Evolutionary conservation across 2,888 invertebrate species (phyloP).

Genomic region (Papilio gigon): DNA sequence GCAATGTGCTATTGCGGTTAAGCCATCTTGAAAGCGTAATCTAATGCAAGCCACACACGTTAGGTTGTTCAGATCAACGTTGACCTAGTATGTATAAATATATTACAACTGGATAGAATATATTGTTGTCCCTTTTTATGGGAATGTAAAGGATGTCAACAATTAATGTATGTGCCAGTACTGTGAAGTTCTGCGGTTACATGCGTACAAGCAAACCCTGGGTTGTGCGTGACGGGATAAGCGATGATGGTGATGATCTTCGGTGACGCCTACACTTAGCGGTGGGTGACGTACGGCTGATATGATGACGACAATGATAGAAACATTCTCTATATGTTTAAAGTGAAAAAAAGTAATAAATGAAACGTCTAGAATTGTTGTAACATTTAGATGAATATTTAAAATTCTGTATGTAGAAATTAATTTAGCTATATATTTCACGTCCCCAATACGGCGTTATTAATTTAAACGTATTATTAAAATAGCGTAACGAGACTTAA

Average conservation of each 20-base stretch:
- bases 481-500: conserved; percentile 27
- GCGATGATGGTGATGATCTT: too few relatives aligned
- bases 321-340: not conserved
- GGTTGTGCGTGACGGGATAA: too few relatives aligned
- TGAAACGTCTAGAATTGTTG: too few relatives aligned
- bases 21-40: not conserved
- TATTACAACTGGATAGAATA: too few relatives aligned
- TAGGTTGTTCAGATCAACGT: not conserved
- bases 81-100: not conserved
- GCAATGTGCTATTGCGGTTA: not conserved
- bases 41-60: not conserved
- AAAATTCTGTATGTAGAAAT: not conserved
- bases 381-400: not conserved
- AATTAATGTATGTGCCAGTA: too few relatives aligned
- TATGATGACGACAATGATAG: too few relatives aligned
- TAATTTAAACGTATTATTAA: conserved; percentile 28
- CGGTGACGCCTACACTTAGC: too few relatives aligned
- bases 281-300: too few relatives aligned
- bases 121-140: too few relatives aligned
- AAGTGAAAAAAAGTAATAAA: not conserved
- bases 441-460: conserved; percentile 4
- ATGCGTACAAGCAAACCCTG: not conserved
- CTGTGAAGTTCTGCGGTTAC: too few relatives aligned
- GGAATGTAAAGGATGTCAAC: too few relatives aligned
- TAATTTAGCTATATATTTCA: conserved; percentile 7